Evolutionary conservation across 2,888 invertebrate species (phyloP), one percentile per base, ranked within the genome.

Genomic region (Brachyptera putata): DNA sequence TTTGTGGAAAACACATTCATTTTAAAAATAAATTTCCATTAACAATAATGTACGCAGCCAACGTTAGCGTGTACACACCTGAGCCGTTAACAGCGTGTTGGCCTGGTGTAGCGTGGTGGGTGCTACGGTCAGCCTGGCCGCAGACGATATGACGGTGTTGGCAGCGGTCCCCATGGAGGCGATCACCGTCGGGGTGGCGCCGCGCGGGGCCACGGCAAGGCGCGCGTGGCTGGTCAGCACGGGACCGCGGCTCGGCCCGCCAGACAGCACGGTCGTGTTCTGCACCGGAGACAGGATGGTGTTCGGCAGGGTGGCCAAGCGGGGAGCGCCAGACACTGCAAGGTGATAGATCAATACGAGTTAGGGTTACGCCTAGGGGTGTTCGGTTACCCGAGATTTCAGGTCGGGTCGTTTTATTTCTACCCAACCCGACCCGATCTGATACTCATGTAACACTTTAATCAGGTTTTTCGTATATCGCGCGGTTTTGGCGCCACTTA

Each of bases 281-380:
- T 14, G 53, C 7, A 16, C 18, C 9, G 36, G 7, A 2, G 60
- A 24, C 24, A 37, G 56, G 11, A 39, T 36, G 5, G 61, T 24
- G 39, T 50, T 34, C 11, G 60, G 43, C n/a, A 46, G 24, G 11
- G 56, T 56, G 34, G 55, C 41, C 37, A 60, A 25, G 21, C 57
- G 48, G 11, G 60, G 56, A 14, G 24, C 37, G 4, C 22, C 58
- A 7, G 37, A 22, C 34, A 58, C 46, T 13, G 26, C 25, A n/a
- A 36, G 49, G n/a, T 22, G n/a, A n/a, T n/a, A n/a, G n/a, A n/a
- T n/a, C n/a, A n/a, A n/a, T n/a, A n/a, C n/a, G n/a, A n/a, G n/a
- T n/a, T n/a, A n/a, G n/a, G n/a, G n/a, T n/a, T n/a, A n/a, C n/a
- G n/a, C n/a, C n/a, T n/a, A n/a, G n/a, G n/a, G n/a, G n/a, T n/a